Percentiles rank a stretch among this genome's conserved stretches.
Evolutionary conservation across 2,113 vertebrate genomes (phyloP).

Genomic region (Zosterops hypoxanthus): DNA sequence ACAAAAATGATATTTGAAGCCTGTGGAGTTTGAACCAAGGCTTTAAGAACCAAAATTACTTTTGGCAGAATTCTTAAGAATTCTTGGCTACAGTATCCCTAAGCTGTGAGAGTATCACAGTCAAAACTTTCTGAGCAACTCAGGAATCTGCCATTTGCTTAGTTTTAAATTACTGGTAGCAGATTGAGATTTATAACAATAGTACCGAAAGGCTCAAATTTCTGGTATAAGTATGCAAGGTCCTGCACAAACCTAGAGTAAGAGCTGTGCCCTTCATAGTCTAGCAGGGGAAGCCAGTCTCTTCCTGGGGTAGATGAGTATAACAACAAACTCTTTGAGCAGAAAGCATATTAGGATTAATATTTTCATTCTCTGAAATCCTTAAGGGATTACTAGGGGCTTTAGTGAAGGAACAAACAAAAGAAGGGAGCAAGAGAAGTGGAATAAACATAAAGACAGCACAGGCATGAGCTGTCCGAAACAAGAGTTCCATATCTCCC

Average conservation of each 20-base stretch:
- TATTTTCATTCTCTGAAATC: not conserved
- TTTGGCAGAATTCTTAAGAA: not conserved
- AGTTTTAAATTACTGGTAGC: not conserved
- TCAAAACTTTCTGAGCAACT: not conserved
- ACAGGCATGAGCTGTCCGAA: not conserved
- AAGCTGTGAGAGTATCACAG: not conserved
- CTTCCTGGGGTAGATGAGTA: not conserved
- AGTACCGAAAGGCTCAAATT: not conserved
- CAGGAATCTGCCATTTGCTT: not conserved
- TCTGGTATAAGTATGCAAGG: not conserved
- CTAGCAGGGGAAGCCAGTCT: not conserved
- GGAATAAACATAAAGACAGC: not conserved
- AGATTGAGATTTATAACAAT: not conserved
- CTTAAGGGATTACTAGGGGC: not conserved
- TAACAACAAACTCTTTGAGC: not conserved
- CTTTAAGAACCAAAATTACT: not conserved
- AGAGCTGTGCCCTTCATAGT: not conserved
- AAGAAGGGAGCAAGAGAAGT: not conserved
- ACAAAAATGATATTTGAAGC: not conserved
- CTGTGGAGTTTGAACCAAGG: not conserved
- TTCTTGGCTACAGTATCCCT: not conserved
- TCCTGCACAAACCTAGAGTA: not conserved
- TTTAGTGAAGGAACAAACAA: not conserved
- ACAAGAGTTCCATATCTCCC: not conserved
- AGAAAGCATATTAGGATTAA: not conserved